Percentiles rank a stretch among this genome's conserved stretches.
Evolutionary conservation across 2,113 vertebrate species (phyloP).

Genomic region (Trematomus loennbergii): DNA sequence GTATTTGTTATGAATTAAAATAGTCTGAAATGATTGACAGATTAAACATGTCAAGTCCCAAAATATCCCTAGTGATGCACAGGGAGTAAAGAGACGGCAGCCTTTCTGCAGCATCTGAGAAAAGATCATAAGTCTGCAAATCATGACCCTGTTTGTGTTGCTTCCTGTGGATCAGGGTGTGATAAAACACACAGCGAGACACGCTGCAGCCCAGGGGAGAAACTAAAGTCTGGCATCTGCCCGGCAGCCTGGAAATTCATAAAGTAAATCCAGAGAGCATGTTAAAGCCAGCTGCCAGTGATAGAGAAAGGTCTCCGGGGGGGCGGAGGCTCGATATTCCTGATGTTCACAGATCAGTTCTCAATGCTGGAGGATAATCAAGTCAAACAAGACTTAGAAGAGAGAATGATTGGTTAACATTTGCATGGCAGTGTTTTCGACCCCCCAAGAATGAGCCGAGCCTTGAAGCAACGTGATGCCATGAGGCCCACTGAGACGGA

Average conservation of each 20-base stretch:
- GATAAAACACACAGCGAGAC: constrained; percentile 63
- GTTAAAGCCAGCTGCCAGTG: constrained; percentile 73
- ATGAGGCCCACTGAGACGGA: no score
- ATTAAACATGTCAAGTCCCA: no score
- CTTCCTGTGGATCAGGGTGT: constrained; percentile 53
- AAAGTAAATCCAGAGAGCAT: constrained; percentile 66
- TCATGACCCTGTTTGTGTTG: constrained; percentile 36
- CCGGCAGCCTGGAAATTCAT: constrained; percentile 69
- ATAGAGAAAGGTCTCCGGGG: constrained; percentile 41
- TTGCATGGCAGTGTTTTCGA: constrained; percentile 29
- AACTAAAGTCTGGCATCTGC: constrained; percentile 69
- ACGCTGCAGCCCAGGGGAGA: constrained; percentile 53
- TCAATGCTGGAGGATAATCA: constrained; percentile 56
- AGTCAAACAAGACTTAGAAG: constrained; percentile 37
- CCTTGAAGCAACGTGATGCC: no score
- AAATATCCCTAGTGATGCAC: no score
- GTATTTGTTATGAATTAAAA: no score
- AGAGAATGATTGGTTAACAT: constrained; percentile 48
- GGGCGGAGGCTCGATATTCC: constrained; percentile 61
- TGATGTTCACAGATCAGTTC: constrained; percentile 49
- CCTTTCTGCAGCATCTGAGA: neutral
- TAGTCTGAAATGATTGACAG: no score
- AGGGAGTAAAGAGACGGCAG: neutral
- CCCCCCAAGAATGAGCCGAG: no score
- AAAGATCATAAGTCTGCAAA: neutral